A percentile compares a stretch with the other conserved stretches of the same genome.
Conservation (phyloP, 2,113 vertebrate genomes). For the Apteryx mantelli region DNA sequence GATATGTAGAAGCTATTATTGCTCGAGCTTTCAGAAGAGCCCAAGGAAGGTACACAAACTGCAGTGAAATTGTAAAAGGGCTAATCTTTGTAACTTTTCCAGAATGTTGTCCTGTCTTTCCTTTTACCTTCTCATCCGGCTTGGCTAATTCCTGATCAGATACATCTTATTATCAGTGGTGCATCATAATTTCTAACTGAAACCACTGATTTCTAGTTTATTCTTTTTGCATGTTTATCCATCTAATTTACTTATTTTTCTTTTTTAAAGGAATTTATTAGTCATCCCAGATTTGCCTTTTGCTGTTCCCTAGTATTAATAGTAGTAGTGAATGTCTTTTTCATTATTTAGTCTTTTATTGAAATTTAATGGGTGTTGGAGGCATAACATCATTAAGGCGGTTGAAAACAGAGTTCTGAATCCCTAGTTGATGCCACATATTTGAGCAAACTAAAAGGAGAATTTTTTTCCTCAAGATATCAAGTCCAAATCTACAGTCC, state of each 20-base stretch:
- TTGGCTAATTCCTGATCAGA: neutral
- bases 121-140: neutral
- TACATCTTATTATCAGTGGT: neutral
- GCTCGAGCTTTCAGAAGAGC: neutral
- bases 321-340: neutral
- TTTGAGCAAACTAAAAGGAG: neutral
- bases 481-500: neutral
- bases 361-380: neutral
- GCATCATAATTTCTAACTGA: neutral
- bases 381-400: neutral
- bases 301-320: neutral
- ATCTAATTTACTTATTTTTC: neutral
- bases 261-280: neutral
- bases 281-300: neutral
- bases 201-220: neutral
- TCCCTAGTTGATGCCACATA: neutral
- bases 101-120: neutral
- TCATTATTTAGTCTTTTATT: neutral
- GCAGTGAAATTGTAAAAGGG: neutral
- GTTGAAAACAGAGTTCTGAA: neutral
- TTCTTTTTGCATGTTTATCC: neutral
- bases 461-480: rapidly evolving
- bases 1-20: neutral
- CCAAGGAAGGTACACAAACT: neutral
- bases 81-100: neutral